These are phyloP conservation scores for Nymphalis io DNA, from an alignment of 1,140 invertebrate genomes.

Conservation along the genomic window DNA sequence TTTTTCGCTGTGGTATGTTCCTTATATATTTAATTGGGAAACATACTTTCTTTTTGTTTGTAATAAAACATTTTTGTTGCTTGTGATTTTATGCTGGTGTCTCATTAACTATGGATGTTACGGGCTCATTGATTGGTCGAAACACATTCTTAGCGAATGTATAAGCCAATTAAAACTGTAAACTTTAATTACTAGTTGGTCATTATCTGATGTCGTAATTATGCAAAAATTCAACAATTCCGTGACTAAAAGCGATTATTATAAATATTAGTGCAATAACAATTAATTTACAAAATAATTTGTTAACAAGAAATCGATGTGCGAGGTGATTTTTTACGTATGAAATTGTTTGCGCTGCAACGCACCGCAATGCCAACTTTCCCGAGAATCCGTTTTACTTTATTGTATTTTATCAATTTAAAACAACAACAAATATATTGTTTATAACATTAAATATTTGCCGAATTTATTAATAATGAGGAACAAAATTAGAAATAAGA, in stretches of 20 bases:
- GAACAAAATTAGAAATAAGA: too few species aligned
- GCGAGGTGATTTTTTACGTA: neutral
- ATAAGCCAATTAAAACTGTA: constrained; percentile 8
- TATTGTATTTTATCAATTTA: too few species aligned
- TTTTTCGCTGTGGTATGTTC: neutral
- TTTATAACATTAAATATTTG: too few species aligned
- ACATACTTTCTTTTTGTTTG: constrained; percentile 4
- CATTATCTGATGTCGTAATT: constrained; percentile 4
- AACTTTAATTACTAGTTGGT: constrained; percentile 3
- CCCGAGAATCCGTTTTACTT: neutral
- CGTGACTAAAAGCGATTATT: constrained; percentile 6
- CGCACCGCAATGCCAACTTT: neutral
- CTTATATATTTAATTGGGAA: neutral
- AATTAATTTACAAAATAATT: constrained; percentile 18
- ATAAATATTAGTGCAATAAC: neutral
- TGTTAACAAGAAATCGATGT: constrained; percentile 11
- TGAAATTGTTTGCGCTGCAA: neutral
- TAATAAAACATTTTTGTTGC: neutral
- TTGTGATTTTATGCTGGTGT: neutral
- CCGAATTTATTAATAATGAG: too few species aligned
- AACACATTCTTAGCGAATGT: constrained; percentile 1
- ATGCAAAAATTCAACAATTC: neutral
- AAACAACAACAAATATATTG: too few species aligned
- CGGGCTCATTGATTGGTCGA: neutral
- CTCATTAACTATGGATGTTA: constrained; percentile 6